A percentile compares a stretch with the other conserved stretches of the same genome.
Evolutionary conservation across 2,113 vertebrate genomes (phyloP).

Genomic region (Coptodon bakossiorum): DNA sequence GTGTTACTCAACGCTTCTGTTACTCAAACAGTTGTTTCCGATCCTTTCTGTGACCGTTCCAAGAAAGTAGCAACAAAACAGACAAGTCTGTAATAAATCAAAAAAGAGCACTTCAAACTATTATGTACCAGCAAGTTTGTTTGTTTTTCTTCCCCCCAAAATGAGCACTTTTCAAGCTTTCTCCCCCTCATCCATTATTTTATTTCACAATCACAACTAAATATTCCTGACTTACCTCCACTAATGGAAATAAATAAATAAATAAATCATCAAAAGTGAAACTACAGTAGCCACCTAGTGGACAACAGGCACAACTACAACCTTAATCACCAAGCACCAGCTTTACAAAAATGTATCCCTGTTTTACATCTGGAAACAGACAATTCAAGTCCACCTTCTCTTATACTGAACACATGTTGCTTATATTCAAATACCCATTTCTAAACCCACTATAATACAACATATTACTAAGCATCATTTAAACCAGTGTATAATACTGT

Average conservation of each 20-base stretch:
- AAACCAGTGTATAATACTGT: not conserved
- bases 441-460: not conserved
- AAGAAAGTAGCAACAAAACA: not conserved
- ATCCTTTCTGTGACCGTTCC: not conserved
- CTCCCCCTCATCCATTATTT: not conserved
- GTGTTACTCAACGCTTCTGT: not conserved
- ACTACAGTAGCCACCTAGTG: constrained; percentile 27
- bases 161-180: not conserved
- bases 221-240: not conserved
- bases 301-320: not conserved
- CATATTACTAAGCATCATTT: not conserved
- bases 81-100: not conserved
- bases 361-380: not conserved
- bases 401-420: not conserved
- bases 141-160: not conserved
- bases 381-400: not conserved
- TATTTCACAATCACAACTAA: not conserved
- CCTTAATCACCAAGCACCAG: not conserved
- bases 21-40: not conserved
- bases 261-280: not conserved
- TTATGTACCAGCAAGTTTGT: not conserved
- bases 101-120: not conserved
- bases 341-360: not conserved
- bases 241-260: not conserved
- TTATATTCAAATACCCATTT: not conserved